phyloP scores from a whole-genome alignment of 1,140 invertebrate genomes.

The Lepeophtheirus salmonis region DNA sequence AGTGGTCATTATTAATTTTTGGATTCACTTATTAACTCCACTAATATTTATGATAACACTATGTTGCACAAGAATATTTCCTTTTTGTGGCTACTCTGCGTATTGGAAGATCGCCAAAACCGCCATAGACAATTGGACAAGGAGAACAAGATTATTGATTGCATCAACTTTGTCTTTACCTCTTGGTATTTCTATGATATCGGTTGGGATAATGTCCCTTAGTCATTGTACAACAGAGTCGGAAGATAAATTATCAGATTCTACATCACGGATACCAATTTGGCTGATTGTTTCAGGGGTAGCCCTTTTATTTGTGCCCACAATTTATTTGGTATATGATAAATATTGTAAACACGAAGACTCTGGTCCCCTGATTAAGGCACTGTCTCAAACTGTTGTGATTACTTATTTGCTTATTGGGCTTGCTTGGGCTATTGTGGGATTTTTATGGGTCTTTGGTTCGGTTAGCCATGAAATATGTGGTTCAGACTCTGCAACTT shows the following conservation, averaged over 20 bases:
- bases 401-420: constrained; percentile 4
- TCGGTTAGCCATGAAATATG: not conserved
- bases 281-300: constrained; percentile 2
- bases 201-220: not conserved
- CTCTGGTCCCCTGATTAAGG: not conserved
- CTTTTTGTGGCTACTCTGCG: constrained; percentile 2
- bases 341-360: constrained; percentile 7
- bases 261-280: not conserved
- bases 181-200: not conserved
- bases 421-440: constrained; percentile 7
- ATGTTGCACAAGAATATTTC: not conserved
- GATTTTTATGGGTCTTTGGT: constrained; percentile 11
- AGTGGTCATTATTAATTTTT: constrained; percentile 1
- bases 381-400: not conserved
- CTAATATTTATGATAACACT: not conserved
- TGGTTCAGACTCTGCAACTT: not conserved
- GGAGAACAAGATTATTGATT: not conserved
- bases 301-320: not conserved
- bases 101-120: not conserved
- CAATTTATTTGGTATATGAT: constrained; percentile 5
- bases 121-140: not conserved
- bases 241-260: not conserved
- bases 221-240: not conserved
- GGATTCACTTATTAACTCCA: constrained; percentile 1
- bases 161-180: not conserved